Evolutionary conservation across 2,888 invertebrate species (phyloP).

Genomic region (Drosophila melanocephala): DNA sequence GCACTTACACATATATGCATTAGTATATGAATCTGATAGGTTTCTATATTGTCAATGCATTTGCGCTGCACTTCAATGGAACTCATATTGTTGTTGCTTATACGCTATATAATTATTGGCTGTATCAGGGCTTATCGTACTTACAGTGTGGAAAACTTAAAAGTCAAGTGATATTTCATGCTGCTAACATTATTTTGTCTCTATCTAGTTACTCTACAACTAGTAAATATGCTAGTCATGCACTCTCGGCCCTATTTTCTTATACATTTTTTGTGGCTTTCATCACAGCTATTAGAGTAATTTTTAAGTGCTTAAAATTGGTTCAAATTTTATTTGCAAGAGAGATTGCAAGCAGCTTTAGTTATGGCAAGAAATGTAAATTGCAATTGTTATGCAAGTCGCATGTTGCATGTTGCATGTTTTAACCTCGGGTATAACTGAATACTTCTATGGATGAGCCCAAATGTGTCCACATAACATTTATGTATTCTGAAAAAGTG

Average conservation of each 20-base stretch:
- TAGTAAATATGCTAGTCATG: neutral
- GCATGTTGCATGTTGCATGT: constrained; percentile 29
- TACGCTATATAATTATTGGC: neutral
- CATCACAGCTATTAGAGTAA: constrained; percentile 63
- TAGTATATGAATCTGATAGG: constrained; percentile 11
- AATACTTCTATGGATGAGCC: neutral
- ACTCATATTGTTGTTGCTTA: constrained; percentile 24
- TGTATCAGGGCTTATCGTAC: neutral
- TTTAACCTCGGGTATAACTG: constrained; percentile 9
- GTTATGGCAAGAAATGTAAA: constrained; percentile 56
- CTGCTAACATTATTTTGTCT: neutral
- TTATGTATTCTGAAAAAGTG: constrained; percentile 20
- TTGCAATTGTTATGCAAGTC: constrained; percentile 61
- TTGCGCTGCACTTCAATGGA: constrained; percentile 43
- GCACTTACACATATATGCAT: constrained; percentile 2
- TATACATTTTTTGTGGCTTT: constrained; percentile 2
- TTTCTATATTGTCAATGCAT: constrained; percentile 64
- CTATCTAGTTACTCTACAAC: neutral
- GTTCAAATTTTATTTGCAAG: constrained; percentile 56
- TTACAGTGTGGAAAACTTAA: neutral
- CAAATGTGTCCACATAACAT: constrained; percentile 19
- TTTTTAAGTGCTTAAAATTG: constrained; percentile 63
- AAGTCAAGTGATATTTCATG: neutral
- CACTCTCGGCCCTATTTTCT: neutral
- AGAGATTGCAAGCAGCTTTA: constrained; percentile 51